Evolutionary conservation across 2,888 invertebrate species (phyloP).

Genomic region (Nomada fabriciana): DNA sequence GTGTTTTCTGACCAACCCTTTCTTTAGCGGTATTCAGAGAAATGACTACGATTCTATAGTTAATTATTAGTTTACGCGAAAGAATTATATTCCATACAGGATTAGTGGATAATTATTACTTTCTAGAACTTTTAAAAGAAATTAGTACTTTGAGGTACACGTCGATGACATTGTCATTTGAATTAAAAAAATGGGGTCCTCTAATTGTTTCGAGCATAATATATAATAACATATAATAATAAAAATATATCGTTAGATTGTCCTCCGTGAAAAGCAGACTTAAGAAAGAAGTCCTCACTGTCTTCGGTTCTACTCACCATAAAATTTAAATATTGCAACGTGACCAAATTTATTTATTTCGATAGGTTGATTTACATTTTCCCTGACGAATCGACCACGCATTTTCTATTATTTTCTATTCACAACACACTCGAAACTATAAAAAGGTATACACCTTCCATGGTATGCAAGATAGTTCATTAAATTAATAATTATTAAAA

Average conservation of each 20-base stretch:
- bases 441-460: not conserved
- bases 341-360: constrained; percentile 16
- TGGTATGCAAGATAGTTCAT: not conserved
- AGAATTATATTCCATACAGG: too few relatives aligned
- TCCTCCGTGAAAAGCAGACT: not conserved
- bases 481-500: not conserved
- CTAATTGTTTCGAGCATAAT: constrained; percentile 7
- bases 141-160: too few relatives aligned
- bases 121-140: too few relatives aligned
- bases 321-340: constrained; percentile 17
- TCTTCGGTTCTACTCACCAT: not conserved
- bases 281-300: not conserved
- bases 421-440: not conserved
- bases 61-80: too few relatives aligned
- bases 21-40: too few relatives aligned
- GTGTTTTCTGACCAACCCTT: too few relatives aligned
- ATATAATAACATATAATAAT: not conserved
- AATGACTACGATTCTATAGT: too few relatives aligned
- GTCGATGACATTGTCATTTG: too few relatives aligned
- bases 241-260: not conserved
- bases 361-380: constrained; percentile 6
- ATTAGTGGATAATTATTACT: too few relatives aligned
- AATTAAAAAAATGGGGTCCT: not conserved
- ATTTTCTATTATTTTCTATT: not conserved
- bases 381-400: constrained; percentile 13